Conservation (phyloP, 2,888 invertebrate genomes). For the Lypha dubia region DNA sequence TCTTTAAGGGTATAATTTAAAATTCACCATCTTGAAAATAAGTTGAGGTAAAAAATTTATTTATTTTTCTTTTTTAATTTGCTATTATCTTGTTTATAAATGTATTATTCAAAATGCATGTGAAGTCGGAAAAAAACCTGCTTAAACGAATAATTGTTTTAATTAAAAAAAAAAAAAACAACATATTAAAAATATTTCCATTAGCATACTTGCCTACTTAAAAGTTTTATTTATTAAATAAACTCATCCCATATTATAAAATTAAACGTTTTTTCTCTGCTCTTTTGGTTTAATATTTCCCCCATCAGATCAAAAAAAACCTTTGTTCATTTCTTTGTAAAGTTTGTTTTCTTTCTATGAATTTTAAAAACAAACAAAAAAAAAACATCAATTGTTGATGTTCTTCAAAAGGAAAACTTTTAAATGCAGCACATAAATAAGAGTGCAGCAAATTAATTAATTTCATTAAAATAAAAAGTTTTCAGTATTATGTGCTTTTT, state of each 20-base stretch:
- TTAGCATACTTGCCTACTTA: background rate
- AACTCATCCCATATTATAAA: constrained; percentile 44
- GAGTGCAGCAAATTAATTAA: constrained; percentile 36
- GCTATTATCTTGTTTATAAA: background rate
- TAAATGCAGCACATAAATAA: constrained; percentile 29
- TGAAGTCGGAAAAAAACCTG: background rate
- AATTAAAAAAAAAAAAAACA: background rate
- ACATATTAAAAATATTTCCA: background rate
- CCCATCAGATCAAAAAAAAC: constrained; percentile 2
- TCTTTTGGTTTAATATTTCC: constrained; percentile 1
- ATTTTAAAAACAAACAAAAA: background rate
- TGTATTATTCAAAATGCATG: too few relatives aligned
- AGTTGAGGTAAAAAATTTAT: background rate
- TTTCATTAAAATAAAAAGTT: constrained; percentile 31
- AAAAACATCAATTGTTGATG: constrained; percentile 22
- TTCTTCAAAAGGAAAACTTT: constrained; percentile 32
- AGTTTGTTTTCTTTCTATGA: constrained; percentile 24
- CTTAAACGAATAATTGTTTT: background rate
- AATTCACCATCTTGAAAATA: background rate
- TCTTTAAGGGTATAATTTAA: background rate
- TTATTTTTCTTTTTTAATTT: background rate
- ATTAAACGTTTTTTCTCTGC: constrained; percentile 9
- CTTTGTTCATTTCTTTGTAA: constrained; percentile 11
- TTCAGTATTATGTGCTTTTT: constrained; percentile 1
- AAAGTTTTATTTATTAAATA: constrained; percentile 30